phyloP scores from a whole-genome alignment of 2,797 vertebrate genomes.

The Pygocentrus nattereri region DNA sequence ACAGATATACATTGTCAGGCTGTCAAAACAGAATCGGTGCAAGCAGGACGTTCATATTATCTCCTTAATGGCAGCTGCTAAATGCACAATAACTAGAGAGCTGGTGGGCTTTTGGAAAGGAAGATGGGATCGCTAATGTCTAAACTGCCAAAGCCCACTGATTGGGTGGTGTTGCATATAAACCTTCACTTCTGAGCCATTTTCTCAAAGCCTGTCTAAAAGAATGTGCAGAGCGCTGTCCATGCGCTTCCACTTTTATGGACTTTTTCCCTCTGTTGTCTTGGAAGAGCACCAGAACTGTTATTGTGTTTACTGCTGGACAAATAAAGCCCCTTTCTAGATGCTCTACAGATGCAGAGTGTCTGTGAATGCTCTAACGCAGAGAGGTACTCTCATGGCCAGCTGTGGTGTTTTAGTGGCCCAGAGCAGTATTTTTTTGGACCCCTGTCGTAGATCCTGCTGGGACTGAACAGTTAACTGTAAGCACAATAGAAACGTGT shows the following conservation, averaged over 20 bases:
- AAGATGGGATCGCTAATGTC: background rate
- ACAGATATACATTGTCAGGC: background rate
- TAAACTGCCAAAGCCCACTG: background rate
- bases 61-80: background rate
- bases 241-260: background rate
- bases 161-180: background rate
- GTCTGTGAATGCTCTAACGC: too few species aligned
- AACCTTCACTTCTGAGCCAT: background rate
- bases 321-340: too few species aligned
- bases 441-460: too few species aligned
- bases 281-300: background rate
- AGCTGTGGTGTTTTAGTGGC: too few species aligned
- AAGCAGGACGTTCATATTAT: background rate
- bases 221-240: background rate
- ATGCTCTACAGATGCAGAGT: too few species aligned
- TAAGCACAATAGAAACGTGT: too few species aligned
- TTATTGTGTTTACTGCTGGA: background rate
- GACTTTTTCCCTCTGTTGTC: background rate
- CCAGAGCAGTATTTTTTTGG: too few species aligned
- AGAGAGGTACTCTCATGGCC: too few species aligned
- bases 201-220: background rate
- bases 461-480: too few species aligned
- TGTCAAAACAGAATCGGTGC: background rate
- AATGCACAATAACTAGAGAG: slow-evolving; percentile 2
- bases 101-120: background rate